Conservation (phyloP, 2,113 vertebrate genomes). For the Pipa parva region DNA sequence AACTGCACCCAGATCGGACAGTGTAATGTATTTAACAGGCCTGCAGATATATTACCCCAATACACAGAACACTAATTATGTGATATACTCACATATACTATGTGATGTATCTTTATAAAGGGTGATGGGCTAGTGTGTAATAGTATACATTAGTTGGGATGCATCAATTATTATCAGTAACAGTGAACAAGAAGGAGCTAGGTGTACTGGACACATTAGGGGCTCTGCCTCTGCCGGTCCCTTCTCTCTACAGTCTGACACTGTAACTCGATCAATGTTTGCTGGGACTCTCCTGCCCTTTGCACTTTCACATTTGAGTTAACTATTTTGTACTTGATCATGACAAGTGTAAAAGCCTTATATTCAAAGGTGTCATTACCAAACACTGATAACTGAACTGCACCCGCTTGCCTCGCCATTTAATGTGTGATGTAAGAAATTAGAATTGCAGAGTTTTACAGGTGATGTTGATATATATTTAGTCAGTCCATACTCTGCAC, state of each 20-base stretch:
- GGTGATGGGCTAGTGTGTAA: not conserved
- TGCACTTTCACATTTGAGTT: conserved; percentile 45
- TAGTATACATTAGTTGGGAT: not conserved
- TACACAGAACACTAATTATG: not conserved
- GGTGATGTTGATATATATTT: no score
- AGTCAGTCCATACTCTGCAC: no score
- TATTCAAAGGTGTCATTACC: not conserved
- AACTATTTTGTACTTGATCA: conserved; percentile 41
- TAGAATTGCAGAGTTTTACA: no score
- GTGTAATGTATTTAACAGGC: not conserved
- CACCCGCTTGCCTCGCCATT: no score
- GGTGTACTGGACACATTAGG: conserved; percentile 3
- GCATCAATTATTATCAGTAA: not conserved
- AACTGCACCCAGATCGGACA: not conserved
- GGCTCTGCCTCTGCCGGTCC: conserved; percentile 11
- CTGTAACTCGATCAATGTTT: conserved; percentile 37
- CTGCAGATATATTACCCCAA: not conserved
- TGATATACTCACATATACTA: not conserved
- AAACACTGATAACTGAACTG: not conserved
- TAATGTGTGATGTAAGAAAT: no score
- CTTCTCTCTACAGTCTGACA: not conserved
- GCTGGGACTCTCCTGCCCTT: conserved; percentile 37
- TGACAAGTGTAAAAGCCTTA: conserved; percentile 1
- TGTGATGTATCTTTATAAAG: no score
- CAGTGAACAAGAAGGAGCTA: not conserved